A percentile compares a stretch with the other conserved stretches of the same genome.
Conservation (phyloP, 2,113 vertebrate species). For the Hylia prasina region DNA sequence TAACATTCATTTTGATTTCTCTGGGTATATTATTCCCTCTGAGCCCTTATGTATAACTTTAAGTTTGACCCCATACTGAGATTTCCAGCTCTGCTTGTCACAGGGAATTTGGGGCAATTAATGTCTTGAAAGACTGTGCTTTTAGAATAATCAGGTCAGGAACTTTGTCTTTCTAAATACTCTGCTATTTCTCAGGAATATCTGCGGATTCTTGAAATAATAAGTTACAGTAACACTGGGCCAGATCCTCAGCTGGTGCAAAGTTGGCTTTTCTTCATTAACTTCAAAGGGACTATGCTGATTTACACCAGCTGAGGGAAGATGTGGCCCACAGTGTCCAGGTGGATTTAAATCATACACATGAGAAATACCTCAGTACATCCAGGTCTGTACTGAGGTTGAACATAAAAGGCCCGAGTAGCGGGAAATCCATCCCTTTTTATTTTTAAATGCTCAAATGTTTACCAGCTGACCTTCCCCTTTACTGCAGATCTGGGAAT, state of each 20-base stretch:
- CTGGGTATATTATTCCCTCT: not conserved
- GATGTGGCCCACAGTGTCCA: constrained; percentile 57
- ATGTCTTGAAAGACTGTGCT: constrained; percentile 3
- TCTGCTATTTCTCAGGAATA: constrained; percentile 37
- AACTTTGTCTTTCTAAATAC: constrained; percentile 26
- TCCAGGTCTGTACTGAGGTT: constrained; percentile 27
- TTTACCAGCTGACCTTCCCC: constrained; percentile 80
- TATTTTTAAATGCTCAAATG: constrained; percentile 78
- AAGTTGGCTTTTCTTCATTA: constrained; percentile 54
- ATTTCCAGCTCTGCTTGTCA: constrained; percentile 6
- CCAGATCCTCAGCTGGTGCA: constrained; percentile 44
- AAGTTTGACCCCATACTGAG: not conserved
- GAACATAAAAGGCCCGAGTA: constrained; percentile 55
- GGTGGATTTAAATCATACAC: constrained; percentile 50
- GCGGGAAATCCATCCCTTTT: constrained; percentile 66
- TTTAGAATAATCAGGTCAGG: constrained; percentile 20
- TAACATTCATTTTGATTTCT: not conserved
- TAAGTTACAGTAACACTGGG: constrained; percentile 39
- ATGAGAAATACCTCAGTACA: constrained; percentile 57
- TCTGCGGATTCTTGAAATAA: constrained; percentile 33
- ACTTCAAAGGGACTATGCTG: constrained; percentile 58
- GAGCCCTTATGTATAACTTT: not conserved
- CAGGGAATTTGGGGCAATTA: constrained; percentile 26
- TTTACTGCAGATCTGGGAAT: constrained; percentile 78
- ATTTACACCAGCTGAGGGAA: constrained; percentile 64